Base-by-base conservation (phyloP, 1,140 invertebrate species). In the Antheraea pernyi region DNA sequence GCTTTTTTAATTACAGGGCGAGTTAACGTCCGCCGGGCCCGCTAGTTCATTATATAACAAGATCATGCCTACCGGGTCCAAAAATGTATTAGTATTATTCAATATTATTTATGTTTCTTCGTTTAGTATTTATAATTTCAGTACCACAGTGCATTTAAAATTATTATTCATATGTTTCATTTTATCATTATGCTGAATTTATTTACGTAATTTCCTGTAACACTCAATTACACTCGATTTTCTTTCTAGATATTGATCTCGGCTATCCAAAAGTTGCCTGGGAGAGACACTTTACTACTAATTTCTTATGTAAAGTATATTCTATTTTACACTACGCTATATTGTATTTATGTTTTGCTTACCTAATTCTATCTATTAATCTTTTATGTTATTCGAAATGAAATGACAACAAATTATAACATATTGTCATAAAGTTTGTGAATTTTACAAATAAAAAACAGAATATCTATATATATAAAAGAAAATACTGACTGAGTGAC, bases 281-380 rank as follows among this genome's bases (percentile, higher is more conserved):
- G 46, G 46, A 53, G 46, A 53, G 46, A 53, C 46, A 53, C 46
- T 53, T 53, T 53, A 16, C 46, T 53, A 53, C 46, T 53, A 53
- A 53, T 53, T 53, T 53, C 46, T n/a, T 53, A 53, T 53, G 46
- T 53, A 53, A 53, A 16, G 46, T 53, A 53, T 53, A 53, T 53
- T 53, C 46, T 53, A 53, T 53, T 53, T 53, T 53, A 53, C 5
- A 13, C 10, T 53, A 53, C 16, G 46, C 46, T 53, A 53, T 53
- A 16, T 16, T 16, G 11, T 53, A n/a, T 53, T 30, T 53, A 53
- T n/a, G 46, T 53, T 53, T 11, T n/a, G 46, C 46, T 53, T 53
- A 53, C 1, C 16, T 53, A 6, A 53, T 53, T 53, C 9, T n/a
- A 53, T 53, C 7, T 53, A 53, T n/a, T 13, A 0, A 0, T 2